Conservation (phyloP, 53 echinoderm and acorn worm genomes). For the Crossaster papposus region DNA sequence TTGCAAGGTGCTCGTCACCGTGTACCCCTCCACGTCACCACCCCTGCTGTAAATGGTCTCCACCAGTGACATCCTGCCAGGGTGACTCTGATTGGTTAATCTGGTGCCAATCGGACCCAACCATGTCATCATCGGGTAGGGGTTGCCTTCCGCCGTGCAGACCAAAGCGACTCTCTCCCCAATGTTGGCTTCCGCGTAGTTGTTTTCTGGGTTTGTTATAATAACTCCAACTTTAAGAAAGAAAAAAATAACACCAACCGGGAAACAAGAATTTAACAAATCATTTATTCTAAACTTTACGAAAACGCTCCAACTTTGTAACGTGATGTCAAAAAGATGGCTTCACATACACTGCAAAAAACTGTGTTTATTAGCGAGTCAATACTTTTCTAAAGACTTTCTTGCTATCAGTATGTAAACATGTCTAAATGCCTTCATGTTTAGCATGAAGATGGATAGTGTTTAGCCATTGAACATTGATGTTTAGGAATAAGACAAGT, state of each 20-base stretch:
- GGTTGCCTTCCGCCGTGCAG: slow-evolving; percentile 21
- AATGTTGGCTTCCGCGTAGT: not conserved
- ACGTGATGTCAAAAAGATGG: no score
- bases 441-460: no score
- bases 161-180: not conserved
- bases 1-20: not conserved
- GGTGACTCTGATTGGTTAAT: slow-evolving; percentile 27
- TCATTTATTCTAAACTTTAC: no score
- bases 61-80: not conserved
- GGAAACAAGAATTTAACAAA: no score
- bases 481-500: no score
- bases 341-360: no score
- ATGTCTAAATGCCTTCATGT: no score
- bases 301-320: no score
- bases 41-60: slow-evolving; percentile 14
- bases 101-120: not conserved
- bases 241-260: not conserved
- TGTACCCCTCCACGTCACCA: slow-evolving; percentile 11
- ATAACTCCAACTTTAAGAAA: not conserved
- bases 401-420: no score
- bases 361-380: no score
- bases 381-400: no score
- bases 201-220: not conserved
- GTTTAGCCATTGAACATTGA: no score
- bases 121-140: not conserved